phyloP scores from a whole-genome alignment of 2,113 vertebrate species.

The Silurus glanis region DNA sequence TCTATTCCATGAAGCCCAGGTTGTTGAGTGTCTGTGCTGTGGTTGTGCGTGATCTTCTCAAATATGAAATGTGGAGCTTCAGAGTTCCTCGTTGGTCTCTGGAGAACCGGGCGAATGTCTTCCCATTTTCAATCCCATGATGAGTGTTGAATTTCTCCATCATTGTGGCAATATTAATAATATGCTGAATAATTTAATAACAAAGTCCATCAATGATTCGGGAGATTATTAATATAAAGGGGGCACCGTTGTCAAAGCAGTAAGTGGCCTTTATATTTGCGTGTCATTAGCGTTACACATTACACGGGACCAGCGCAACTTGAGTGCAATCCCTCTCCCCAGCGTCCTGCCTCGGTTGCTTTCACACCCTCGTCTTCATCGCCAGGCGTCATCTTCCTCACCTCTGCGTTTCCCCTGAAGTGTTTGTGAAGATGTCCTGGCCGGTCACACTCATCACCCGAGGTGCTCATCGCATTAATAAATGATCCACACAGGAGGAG shows the following conservation, averaged over 20 bases:
- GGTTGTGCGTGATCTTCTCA: not conserved
- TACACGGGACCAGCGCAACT: conserved; percentile 29
- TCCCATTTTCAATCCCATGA: not conserved
- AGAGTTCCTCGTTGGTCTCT: not conserved
- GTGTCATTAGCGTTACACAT: conserved; percentile 45
- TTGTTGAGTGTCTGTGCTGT: not conserved
- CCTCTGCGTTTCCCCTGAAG: conserved; percentile 48
- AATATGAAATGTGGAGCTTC: not conserved
- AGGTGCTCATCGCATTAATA: conserved; percentile 60
- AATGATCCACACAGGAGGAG: conserved; percentile 56
- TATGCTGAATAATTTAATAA: conserved; percentile 31
- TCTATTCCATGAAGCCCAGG: not conserved
- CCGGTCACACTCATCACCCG: conserved; percentile 28
- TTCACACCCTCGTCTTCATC: conserved; percentile 45
- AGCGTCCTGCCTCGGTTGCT: conserved; percentile 26
- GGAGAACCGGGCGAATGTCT: not conserved
- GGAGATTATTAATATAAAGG: conserved; percentile 34
- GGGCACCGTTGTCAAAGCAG: conserved; percentile 25
- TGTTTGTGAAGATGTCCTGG: conserved; percentile 40
- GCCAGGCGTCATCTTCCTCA: conserved; percentile 35
- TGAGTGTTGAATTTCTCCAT: conserved; percentile 29
- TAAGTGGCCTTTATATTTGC: conserved; percentile 25
- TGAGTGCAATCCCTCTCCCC: conserved; percentile 35
- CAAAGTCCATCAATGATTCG: conserved; percentile 13
- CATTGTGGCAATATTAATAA: conserved; percentile 25